Conservation (phyloP, 2,797 vertebrate genomes). For the Hemitrygon akajei region DNA sequence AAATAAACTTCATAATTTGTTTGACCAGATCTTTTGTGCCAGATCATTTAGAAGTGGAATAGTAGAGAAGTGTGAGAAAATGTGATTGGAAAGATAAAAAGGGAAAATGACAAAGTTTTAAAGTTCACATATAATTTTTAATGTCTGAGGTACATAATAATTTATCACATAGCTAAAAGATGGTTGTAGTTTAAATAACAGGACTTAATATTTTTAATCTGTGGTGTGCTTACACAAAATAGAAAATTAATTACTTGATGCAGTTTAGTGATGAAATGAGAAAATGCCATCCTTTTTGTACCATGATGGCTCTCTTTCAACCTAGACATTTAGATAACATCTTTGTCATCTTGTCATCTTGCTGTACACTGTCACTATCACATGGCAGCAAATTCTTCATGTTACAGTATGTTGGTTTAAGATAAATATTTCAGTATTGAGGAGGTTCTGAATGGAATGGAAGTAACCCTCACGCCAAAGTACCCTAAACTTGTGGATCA, state of each 20-base stretch:
- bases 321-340: neutral
- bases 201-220: neutral
- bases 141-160: neutral
- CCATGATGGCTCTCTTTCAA: neutral
- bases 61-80: neutral
- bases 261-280: neutral
- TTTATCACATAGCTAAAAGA: neutral
- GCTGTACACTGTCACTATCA: neutral
- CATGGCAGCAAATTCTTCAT: neutral
- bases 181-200: neutral
- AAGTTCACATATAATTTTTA: neutral
- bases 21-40: neutral
- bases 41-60: neutral
- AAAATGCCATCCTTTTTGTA: too few relatives aligned
- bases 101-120: neutral
- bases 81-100: neutral
- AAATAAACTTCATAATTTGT: too few relatives aligned
- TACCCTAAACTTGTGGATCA: too few relatives aligned
- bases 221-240: neutral
- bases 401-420: neutral
- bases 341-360: neutral
- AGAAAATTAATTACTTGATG: neutral
- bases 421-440: too few relatives aligned
- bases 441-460: neutral
- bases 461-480: too few relatives aligned